A percentile compares a stretch with the other conserved stretches of the same genome.
These are phyloP conservation scores for Serilophus lunatus DNA, from an alignment of 2,113 vertebrate species.

Conservation along the genomic window DNA sequence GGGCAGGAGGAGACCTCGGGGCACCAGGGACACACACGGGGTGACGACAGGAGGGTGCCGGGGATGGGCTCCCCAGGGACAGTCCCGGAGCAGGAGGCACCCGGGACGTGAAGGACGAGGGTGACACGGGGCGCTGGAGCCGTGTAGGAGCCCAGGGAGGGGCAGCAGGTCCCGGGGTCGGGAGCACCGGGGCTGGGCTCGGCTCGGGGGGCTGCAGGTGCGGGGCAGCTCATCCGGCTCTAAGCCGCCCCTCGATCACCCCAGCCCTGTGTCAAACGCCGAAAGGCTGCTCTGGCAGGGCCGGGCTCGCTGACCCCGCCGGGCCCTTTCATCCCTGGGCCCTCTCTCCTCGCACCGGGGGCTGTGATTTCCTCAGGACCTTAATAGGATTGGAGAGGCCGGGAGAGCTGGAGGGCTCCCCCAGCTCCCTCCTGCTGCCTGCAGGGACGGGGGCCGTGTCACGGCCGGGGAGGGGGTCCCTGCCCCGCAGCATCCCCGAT, in stretches of 20 bases:
- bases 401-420: background rate
- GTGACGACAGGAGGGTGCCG: background rate
- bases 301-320: background rate
- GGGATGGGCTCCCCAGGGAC: no score
- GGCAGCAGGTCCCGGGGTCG: no score
- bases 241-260: background rate
- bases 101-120: fast-evolving
- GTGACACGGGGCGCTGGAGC: fast-evolving
- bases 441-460: background rate
- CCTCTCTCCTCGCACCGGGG: background rate
- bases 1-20: background rate
- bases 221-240: background rate
- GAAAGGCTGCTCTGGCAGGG: background rate
- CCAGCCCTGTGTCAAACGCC: background rate
- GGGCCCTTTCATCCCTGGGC: background rate
- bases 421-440: background rate
- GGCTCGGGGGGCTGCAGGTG: background rate
- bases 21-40: fast-evolving
- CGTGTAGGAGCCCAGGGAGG: fast-evolving
- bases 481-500: fast-evolving
- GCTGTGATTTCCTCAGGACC: background rate
- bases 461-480: background rate
- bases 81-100: background rate
- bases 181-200: background rate
- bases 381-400: background rate